These are phyloP conservation scores for Antheraea assamensis DNA, from an alignment of 2,888 invertebrate genomes.

Conservation along the genomic window DNA sequence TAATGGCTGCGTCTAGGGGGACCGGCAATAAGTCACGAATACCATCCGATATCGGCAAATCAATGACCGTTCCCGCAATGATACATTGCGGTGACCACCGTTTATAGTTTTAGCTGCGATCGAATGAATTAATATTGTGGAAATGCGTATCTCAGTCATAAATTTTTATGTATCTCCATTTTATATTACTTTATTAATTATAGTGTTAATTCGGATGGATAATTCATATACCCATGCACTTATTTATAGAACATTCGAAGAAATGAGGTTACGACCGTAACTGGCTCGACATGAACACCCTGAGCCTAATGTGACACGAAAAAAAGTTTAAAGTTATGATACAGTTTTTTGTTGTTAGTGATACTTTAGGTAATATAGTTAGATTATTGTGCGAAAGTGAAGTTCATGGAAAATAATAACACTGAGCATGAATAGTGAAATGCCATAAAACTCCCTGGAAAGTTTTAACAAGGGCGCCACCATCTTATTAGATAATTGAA, in stretches of 20 bases:
- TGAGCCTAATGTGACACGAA: not conserved
- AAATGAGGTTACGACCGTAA: not conserved
- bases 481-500: no score
- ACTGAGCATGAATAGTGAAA: no score
- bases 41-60: slow-evolving; percentile 74
- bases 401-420: no score
- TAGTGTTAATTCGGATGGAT: not conserved
- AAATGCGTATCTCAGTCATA: slow-evolving; percentile 63
- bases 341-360: no score
- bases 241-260: not conserved
- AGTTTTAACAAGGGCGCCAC: no score
- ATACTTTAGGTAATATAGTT: no score
- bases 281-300: not conserved
- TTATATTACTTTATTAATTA: slow-evolving; percentile 10
- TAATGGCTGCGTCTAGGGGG: slow-evolving; percentile 69
- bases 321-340: no score
- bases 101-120: slow-evolving; percentile 75
- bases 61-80: slow-evolving; percentile 78
- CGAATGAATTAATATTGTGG: slow-evolving; percentile 72
- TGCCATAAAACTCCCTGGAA: no score
- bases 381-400: no score
- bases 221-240: not conserved
- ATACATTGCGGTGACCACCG: slow-evolving; percentile 76
- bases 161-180: slow-evolving; percentile 54
- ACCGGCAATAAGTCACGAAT: slow-evolving; percentile 72